phyloP scores from a whole-genome alignment of 2,113 vertebrate genomes.

The Cepphus grylle region DNA sequence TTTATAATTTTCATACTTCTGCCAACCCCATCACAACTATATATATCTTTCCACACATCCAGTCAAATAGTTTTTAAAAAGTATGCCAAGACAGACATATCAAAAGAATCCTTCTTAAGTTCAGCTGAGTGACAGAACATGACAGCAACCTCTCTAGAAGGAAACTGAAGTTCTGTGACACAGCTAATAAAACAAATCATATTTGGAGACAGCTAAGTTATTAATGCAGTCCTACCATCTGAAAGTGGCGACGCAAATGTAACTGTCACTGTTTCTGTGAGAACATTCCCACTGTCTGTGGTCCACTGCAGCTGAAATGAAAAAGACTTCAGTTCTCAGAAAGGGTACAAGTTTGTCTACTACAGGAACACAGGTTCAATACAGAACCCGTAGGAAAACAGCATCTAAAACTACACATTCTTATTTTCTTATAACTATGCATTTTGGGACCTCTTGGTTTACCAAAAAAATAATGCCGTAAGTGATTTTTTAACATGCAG shows the following conservation, averaged over 20 bases:
- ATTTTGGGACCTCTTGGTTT: not conserved
- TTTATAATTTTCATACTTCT: not conserved
- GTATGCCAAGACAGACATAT: not conserved
- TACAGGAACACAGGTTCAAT: not conserved
- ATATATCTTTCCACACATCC: not conserved
- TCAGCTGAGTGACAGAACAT: not conserved
- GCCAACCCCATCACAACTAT: not conserved
- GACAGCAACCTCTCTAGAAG: not conserved
- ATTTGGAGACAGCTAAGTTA: not conserved
- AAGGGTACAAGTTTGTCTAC: not conserved
- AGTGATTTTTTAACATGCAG: not conserved
- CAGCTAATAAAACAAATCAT: not conserved
- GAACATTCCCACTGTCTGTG: conserved; percentile 73
- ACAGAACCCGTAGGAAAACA: not conserved
- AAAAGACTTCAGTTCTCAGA: conserved; percentile 23
- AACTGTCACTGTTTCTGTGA: conserved; percentile 82
- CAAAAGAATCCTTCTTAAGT: not conserved
- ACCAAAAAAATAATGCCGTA: not conserved
- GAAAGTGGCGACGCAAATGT: conserved; percentile 71
- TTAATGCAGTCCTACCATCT: conserved; percentile 72
- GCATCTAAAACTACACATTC: not conserved
- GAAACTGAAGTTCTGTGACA: not conserved
- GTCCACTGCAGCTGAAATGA: conserved; percentile 79
- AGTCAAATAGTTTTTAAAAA: not conserved
- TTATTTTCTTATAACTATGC: not conserved